Percentiles rank a stretch among this genome's conserved stretches.
These are phyloP conservation scores for Tribolium madens DNA, from an alignment of 1,140 invertebrate genomes.

Conservation along the genomic window DNA sequence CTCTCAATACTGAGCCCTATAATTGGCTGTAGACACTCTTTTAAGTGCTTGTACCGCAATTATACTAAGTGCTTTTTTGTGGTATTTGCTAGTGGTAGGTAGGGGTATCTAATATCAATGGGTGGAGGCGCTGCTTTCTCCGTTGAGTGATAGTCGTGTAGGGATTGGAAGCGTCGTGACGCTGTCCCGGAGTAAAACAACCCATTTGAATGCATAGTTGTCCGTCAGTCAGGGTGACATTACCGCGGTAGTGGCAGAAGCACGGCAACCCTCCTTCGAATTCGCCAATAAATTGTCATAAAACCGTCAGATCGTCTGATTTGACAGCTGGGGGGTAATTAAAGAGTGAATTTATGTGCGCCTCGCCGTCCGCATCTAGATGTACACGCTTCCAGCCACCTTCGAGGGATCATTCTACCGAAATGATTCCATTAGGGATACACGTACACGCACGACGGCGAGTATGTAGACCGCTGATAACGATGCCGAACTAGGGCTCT, in stretches of 20 bases:
- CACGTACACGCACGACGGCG: slow-evolving; percentile 42
- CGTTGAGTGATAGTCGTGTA: slow-evolving; percentile 39
- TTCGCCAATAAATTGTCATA: slow-evolving; percentile 77
- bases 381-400: slow-evolving; percentile 51
- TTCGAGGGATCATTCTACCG: slow-evolving; percentile 43
- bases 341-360: slow-evolving; percentile 75
- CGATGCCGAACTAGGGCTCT: slow-evolving; percentile 32
- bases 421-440: slow-evolving; percentile 45
- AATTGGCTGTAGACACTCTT: neutral
- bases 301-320: slow-evolving; percentile 77
- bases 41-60: neutral
- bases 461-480: slow-evolving; percentile 46
- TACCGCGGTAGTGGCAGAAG: slow-evolving; percentile 66
- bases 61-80: neutral
- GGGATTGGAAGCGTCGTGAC: slow-evolving; percentile 44
- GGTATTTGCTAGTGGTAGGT: neutral
- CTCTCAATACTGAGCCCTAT: neutral
- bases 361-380: slow-evolving; percentile 63
- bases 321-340: slow-evolving; percentile 76
- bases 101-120: neutral
- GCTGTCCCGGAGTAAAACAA: slow-evolving; percentile 69
- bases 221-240: slow-evolving; percentile 75
- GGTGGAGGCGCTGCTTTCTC: neutral
- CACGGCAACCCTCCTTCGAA: slow-evolving; percentile 68
- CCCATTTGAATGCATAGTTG: slow-evolving; percentile 78